Base-by-base conservation (phyloP, 2,888 invertebrate genomes). In the Neoaliturus tenellus region DNA sequence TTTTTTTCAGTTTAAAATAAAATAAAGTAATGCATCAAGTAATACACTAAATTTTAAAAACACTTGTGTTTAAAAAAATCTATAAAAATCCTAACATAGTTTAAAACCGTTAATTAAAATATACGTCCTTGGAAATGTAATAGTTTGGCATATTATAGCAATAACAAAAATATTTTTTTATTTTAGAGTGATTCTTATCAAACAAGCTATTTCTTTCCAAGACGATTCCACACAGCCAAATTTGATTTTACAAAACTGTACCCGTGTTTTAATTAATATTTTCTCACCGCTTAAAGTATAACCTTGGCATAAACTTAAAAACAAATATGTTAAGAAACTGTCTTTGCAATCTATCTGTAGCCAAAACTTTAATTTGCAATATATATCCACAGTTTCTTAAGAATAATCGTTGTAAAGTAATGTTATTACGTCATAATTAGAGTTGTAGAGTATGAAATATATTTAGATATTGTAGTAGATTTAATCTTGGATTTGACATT, bases 361-460 rank as follows among this genome's bases (percentile, higher is more conserved):
- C 67, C 28, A 67, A 33, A 14, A 67, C 25, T 23, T 58, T 10
- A 20, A 58, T 44, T 44, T 44, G 44, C 44, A 44, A 44, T 58
- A 58, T 25, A 2, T 25, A 58, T n/a, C n/a, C 23, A 28, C 67
- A 67, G 33, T 67, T 67, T 67, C 67, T 67, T 67, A 67, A 67
- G 67, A 67, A 31, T 17, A 20, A 67, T 14, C 28, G 17, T 23
- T 31, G 67, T 67, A 67, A 28, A 67, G 3, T 67, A 62, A 5
- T 6, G 17, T 17, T 62, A 62, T 25, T n/a, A 67, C 5, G 67
- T 31, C 67, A 51, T 51, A 51, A 51, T 51, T 8, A 51, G 51
- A 23, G 14, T 14, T n/a, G n/a, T 51, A 51, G 51, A 20, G 23
- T 51, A 51, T 23, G 0, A 4, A 10, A 23, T 51, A 51, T 51